Conservation (phyloP, 2,888 invertebrate species). For the Ecdyonurus torrentis region DNA sequence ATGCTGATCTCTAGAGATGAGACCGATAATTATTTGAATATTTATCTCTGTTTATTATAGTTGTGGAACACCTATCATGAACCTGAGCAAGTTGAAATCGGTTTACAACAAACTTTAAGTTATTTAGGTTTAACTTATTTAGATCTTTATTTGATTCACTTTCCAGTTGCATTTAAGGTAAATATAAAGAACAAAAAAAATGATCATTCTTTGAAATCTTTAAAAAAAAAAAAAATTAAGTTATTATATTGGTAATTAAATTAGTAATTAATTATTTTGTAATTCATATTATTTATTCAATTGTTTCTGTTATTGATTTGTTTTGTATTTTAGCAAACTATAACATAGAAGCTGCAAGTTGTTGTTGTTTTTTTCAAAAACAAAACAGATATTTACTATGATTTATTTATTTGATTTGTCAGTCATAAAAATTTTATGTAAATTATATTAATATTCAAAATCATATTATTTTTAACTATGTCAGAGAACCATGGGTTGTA, state of each 20-base stretch:
- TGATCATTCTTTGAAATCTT: neutral
- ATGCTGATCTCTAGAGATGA: too few species aligned
- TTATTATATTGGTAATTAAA: neutral
- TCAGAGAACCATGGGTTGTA: too few species aligned
- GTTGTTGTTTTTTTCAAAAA: too few species aligned
- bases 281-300: too few species aligned
- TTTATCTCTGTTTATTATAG: neutral
- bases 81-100: neutral
- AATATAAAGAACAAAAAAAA: too few species aligned
- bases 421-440: neutral
- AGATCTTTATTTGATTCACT: constrained; percentile 1
- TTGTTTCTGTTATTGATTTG: too few species aligned
- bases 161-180: neutral
- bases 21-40: too few species aligned
- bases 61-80: neutral
- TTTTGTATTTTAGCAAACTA: too few species aligned
- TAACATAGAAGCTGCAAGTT: too few species aligned
- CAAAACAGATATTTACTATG: too few species aligned
- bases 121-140: neutral
- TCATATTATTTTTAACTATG: too few species aligned
- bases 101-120: neutral
- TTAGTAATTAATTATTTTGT: neutral
- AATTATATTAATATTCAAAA: too few species aligned
- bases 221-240: neutral
- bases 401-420: neutral